A percentile compares a stretch with the other conserved stretches of the same genome.
Evolutionary conservation across 2,888 invertebrate species (phyloP).

Genomic region (Lepidocyrtinus sp.): DNA sequence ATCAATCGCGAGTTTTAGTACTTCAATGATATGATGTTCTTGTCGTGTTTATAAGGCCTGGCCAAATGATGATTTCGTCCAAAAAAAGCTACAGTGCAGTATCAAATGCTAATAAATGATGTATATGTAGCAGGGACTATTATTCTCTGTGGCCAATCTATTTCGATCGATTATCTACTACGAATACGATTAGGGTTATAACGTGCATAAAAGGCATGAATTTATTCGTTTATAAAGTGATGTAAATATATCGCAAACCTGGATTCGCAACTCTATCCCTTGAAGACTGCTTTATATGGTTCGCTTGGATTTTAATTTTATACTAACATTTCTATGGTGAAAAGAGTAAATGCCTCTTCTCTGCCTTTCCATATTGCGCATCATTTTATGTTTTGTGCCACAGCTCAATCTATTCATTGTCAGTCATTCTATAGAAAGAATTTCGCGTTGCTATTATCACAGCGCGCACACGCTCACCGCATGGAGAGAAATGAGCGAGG

Average conservation of each 20-base stretch:
- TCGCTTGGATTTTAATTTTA: not conserved
- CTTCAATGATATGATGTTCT: too few relatives aligned
- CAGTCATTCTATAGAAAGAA: constrained; percentile 19
- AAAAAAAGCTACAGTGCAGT: not conserved
- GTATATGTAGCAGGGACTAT: too few relatives aligned
- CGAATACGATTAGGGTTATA: not conserved
- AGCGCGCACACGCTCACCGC: not conserved
- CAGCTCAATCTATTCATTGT: constrained; percentile 17
- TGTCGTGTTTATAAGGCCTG: too few relatives aligned
- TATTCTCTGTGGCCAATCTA: too few relatives aligned
- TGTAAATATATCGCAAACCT: not conserved
- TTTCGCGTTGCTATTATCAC: not conserved
- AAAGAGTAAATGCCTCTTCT: not conserved
- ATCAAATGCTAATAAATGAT: too few relatives aligned
- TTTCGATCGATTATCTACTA: too few relatives aligned
- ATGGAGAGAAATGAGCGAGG: not conserved
- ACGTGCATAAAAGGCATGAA: too few relatives aligned
- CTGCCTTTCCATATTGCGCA: not conserved
- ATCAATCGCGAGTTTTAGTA: too few relatives aligned
- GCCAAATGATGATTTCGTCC: too few relatives aligned
- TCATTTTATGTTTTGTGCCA: not conserved
- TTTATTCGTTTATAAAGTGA: too few relatives aligned
- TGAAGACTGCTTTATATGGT: constrained; percentile 34
- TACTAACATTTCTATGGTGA: not conserved
- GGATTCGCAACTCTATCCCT: constrained; percentile 25